Base-by-base conservation (phyloP, 1,140 invertebrate species). In the Theocolax elegans region DNA sequence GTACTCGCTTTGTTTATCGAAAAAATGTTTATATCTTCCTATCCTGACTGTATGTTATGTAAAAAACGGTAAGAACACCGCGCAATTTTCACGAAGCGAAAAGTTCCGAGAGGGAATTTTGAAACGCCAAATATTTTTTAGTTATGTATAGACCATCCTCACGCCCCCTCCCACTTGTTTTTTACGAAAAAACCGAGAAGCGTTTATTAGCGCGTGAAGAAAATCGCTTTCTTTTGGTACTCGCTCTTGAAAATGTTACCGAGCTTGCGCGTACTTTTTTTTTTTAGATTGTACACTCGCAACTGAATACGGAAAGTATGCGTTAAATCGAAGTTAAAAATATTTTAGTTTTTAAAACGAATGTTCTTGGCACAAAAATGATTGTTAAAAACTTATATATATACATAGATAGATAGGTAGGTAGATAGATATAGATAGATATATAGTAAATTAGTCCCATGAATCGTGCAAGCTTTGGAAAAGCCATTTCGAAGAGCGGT, bases 341-440 rank as follows among this genome's bases (percentile, higher is more conserved):
- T n/a, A n/a, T n/a, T n/a, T n/a, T n/a, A n/a, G n/a, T n/a, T n/a
- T n/a, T n/a, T n/a, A n/a, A n/a, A n/a, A n/a, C n/a, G n/a, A n/a
- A n/a, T n/a, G n/a, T n/a, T 8, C 0, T 72, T 48, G 49, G 48
- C 66, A 68, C 56, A 49, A 40, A 68, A 60, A 27, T 60, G 17
- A 68, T 51, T 51, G 56, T 67, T 27, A 42, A 27, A 63, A 63
- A 64, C 10, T 49, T 29, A 65, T 42, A 42, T 49, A 31, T 62
- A n/a, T 13, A 31, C 0, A n/a, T 31, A 13, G 4, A 21, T 4
- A 12, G 12, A 19, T 48, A 4, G 4, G 17, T 19, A 7, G 3
- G 17, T 48, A 21, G n/a, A 21, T 48, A 31, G 17, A 40, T 15
- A 25, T 10, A 7, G 7, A 29, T 17, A 17, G n/a, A 17, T 46